Evolutionary conservation across 1,140 invertebrate species (phyloP).

Genomic region (Bombus superbus): DNA sequence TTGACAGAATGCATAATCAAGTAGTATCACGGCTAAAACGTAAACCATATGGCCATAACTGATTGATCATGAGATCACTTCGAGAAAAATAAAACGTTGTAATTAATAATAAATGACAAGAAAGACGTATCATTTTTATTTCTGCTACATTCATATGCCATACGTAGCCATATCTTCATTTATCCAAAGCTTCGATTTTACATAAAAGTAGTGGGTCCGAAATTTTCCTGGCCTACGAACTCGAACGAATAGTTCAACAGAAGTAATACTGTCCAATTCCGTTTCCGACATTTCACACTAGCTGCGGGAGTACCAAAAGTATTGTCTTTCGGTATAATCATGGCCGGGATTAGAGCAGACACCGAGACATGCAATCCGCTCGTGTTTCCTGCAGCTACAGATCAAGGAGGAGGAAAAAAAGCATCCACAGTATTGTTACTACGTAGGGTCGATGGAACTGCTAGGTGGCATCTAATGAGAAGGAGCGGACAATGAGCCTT

Average conservation of each 20-base stretch:
- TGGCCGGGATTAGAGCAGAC: conserved; percentile 41
- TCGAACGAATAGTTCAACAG: neutral
- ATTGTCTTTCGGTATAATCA: conserved; percentile 49
- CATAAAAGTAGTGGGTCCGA: neutral
- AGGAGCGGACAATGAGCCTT: conserved; percentile 57
- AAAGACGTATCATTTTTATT: neutral
- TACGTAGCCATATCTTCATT: neutral
- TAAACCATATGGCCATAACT: neutral
- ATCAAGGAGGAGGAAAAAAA: conserved; percentile 53
- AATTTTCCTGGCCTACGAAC: too few relatives aligned
- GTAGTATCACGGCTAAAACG: neutral
- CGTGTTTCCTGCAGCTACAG: conserved; percentile 51
- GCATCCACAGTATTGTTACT: conserved; percentile 54
- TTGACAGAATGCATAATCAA: neutral
- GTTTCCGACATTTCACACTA: conserved; percentile 1
- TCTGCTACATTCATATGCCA: too few relatives aligned
- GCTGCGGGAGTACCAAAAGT: neutral
- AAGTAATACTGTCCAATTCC: neutral
- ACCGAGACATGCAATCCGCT: conserved; percentile 42
- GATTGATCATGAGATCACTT: neutral
- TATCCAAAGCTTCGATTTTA: neutral
- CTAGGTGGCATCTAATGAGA: conserved; percentile 64
- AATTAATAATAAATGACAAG: neutral
- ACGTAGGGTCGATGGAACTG: conserved; percentile 51
- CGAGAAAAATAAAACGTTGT: neutral